Evolutionary conservation across 1,140 invertebrate species (phyloP), one percentile per base, ranked within the genome.

Genomic region (Drosophila mojavensis): DNA sequence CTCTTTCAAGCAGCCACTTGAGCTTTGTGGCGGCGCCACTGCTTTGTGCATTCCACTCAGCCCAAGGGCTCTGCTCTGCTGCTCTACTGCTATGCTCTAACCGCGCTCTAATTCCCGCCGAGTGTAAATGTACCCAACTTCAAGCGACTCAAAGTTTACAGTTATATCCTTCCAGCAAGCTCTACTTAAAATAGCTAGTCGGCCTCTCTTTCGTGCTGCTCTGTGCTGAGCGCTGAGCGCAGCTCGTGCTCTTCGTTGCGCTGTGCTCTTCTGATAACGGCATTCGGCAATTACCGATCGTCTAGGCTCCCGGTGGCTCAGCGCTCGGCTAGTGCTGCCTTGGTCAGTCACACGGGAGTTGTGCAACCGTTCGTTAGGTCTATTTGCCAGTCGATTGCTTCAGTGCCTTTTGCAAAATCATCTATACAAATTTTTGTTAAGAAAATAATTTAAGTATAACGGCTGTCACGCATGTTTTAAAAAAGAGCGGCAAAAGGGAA

Each of bases 271-370:
- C 43, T 74, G 71, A 74, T 74, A 74, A 51, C 33, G 43, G 11
- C 64, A 64, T 67, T 69, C 53, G 54, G 30, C 7, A 7, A 6
- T 9, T 41, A 48, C 59, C 64, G 74, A 80, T 63, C 58, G 61
- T 33, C 33, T 33, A 9, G 33, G 6, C 53, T 24, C 10, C 10
- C 47, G 41, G 54, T 43, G 62, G 24, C 20, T 39, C 36, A 53
- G 45, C 54, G n/a, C 45, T 51, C 36, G 61, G 33, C 47, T 47
- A 41, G 43, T 17, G 30, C 36, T 36, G 48, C 47, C 56, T 28
- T 64, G 83, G 24, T 86, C 82, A 86, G 79, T 86, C 79, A 63
- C 47, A 82, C 83, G 79, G 83, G 65, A 86, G 68, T 86, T 74
- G 79, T 79, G 76, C 68, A 79, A 77, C 47, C 71, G 82, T 51